phyloP scores from a whole-genome alignment of 2,888 invertebrate species.

The Zygogramma bicolorata region DNA sequence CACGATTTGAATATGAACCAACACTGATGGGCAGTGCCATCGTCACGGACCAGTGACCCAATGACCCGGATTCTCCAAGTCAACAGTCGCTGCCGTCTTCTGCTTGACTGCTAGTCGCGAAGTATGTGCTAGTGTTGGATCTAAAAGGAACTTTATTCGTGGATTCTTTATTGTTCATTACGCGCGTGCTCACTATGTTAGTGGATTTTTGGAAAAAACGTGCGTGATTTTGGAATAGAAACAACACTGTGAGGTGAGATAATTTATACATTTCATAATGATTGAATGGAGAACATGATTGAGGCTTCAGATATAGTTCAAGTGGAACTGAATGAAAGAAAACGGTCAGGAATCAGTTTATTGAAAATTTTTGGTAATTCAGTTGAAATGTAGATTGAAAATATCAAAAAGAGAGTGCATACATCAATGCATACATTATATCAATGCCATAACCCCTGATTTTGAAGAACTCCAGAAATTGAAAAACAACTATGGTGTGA shows the following conservation, averaged over 20 bases:
- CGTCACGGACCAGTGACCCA: conserved; percentile 65
- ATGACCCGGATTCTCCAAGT: conserved; percentile 61
- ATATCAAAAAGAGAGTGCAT: too few species aligned
- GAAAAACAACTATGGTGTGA: too few species aligned
- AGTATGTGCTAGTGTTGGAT: conserved; percentile 33
- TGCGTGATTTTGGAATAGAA: not conserved
- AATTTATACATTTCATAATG: too few species aligned
- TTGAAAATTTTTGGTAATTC: too few species aligned
- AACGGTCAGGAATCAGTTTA: too few species aligned
- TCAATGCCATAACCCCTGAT: too few species aligned
- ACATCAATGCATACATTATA: too few species aligned
- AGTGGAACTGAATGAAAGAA: too few species aligned
- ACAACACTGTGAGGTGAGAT: not conserved
- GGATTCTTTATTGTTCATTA: conserved; percentile 16
- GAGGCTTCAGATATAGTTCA: too few species aligned
- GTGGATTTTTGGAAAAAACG: not conserved
- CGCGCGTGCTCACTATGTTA: conserved; percentile 26
- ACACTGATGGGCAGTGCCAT: conserved; percentile 57
- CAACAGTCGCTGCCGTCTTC: conserved; percentile 49
- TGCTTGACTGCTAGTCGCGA: conserved; percentile 32
- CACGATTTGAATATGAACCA: conserved; percentile 12
- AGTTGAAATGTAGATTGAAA: too few species aligned
- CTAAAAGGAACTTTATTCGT: conserved; percentile 25
- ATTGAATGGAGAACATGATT: too few species aligned
- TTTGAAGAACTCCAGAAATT: too few species aligned